Evolutionary conservation across 2,797 vertebrate species (phyloP).

Genomic region (Cichlasoma orientale): DNA sequence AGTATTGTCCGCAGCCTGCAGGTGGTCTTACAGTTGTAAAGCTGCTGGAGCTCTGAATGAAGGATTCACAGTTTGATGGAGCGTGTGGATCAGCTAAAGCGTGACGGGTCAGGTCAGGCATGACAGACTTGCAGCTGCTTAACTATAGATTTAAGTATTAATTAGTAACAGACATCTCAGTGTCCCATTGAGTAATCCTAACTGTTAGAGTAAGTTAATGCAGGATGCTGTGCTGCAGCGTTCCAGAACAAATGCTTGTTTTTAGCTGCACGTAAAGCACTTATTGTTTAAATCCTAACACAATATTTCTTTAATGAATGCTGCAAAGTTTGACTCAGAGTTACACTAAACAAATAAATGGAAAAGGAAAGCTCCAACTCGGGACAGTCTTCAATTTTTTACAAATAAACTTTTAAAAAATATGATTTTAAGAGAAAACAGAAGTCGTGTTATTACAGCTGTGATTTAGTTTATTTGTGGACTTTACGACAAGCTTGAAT

Average conservation of each 20-base stretch:
- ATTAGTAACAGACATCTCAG: neutral
- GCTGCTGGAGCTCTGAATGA: conserved; percentile 28
- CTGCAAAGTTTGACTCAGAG: no score
- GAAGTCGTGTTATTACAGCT: neutral
- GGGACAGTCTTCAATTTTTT: neutral
- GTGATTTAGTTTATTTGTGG: neutral
- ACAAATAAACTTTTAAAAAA: neutral
- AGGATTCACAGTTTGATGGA: conserved; percentile 19
- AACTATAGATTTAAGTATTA: neutral
- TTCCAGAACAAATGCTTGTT: no score
- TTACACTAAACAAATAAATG: no score
- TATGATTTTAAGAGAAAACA: neutral
- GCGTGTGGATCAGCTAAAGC: neutral
- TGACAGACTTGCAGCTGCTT: neutral
- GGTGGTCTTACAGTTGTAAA: conserved; percentile 51
- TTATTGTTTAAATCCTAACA: no score
- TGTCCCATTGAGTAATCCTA: neutral
- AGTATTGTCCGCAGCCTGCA: conserved; percentile 54
- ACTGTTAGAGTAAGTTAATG: no score
- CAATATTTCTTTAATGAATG: no score
- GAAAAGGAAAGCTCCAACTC: no score
- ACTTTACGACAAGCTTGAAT: neutral
- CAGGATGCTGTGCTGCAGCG: no score
- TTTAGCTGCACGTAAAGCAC: no score
- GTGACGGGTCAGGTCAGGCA: neutral